Evolutionary conservation across 1,140 invertebrate species (phyloP), one percentile per base, ranked within the genome.

Genomic region (Tetranychus urticae): DNA sequence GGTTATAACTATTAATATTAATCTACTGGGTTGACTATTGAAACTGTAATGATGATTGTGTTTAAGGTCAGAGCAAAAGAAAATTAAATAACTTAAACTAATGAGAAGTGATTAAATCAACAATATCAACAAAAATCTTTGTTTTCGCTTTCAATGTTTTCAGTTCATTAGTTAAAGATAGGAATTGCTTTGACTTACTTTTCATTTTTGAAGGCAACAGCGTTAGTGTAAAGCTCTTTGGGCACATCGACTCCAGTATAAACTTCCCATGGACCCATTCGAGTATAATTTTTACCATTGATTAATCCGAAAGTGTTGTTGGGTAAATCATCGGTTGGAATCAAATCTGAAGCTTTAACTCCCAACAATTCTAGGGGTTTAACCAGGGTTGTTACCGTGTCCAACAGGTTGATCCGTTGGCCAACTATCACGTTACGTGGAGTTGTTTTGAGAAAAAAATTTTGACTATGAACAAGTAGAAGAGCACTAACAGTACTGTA

Each of bases 141-240:
- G 23, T 23, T 23, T 23, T 23, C 23, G 23, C 23, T 23, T 23
- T 23, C 23, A 23, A 23, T 23, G 0, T 23, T 23, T 23, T 23
- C 23, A 23, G 23, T 23, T 23, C 23, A 23, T 23, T 23, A 23
- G 23, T 23, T 23, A 23, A 23, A 23, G 23, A 23, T 23, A 23
- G 23, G 23, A 23, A 23, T 7, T 23, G 34, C 23, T 54, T 13
- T 54, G 14, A 57, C 12, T 36, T 57, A 37, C 56, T 13, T 39
- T 57, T 57, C 8, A 14, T 57, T 57, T 57, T 52, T 52, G n/a
- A 62, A 59, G 7, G 3, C n/a, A 34, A 35, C 23, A 36, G 35
- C 62, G 66, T 65, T 69, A 61, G 68, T 69, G 71, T 54, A 71
- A 47, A 35, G 71, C 68, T 2, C 42, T 14, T 60, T 56, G 47